Evolutionary conservation across 2,797 vertebrate species (phyloP).

Genomic region (Accipiter fasciatus): DNA sequence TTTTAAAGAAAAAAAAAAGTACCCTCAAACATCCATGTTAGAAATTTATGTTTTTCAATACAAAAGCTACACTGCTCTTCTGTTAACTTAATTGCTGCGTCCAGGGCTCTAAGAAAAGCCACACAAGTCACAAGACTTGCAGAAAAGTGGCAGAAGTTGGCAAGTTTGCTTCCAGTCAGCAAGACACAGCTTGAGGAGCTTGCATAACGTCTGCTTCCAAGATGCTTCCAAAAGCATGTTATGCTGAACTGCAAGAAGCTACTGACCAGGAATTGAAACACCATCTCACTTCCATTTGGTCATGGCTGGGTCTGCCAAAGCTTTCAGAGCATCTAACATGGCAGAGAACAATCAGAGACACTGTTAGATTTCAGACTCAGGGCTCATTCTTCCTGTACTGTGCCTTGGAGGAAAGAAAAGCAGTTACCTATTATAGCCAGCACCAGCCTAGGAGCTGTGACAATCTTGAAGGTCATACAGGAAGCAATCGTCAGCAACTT

Average conservation of each 20-base stretch:
- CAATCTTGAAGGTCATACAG: background rate
- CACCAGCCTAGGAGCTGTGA: background rate
- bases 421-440: background rate
- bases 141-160: conserved; percentile 49
- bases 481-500: background rate
- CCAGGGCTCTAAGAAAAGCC: conserved; percentile 37
- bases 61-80: background rate
- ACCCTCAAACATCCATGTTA: background rate
- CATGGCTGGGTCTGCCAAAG: conserved; percentile 9
- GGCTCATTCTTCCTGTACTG: background rate
- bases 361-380: conserved; percentile 6
- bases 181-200: conserved; percentile 41
- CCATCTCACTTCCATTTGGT: conserved; percentile 31
- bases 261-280: conserved; percentile 8
- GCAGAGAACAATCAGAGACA: conserved; percentile 19
- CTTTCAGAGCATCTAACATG: background rate
- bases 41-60: background rate
- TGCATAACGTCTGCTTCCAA: conserved; percentile 33
- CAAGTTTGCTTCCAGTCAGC: conserved; percentile 42
- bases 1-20: background rate
- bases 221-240: background rate
- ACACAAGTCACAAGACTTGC: conserved; percentile 45
- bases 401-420: background rate
- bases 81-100: background rate
- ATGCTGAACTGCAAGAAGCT: conserved; percentile 15